Base-by-base conservation (phyloP, 2,888 invertebrate species). In the Orgyia antiqua region DNA sequence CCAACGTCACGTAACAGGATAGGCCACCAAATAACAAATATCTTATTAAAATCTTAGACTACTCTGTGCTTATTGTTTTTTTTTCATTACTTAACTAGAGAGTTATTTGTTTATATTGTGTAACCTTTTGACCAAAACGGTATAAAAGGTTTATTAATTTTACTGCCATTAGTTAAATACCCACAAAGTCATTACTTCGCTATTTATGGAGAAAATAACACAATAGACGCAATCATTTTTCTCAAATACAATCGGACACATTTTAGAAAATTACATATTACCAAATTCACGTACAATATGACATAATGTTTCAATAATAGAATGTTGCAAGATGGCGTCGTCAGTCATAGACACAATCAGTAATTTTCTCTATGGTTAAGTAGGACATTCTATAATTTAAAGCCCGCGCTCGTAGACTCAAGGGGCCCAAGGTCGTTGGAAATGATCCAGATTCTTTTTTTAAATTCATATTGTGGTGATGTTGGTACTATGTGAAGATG, bases 391-490 rank as follows among this genome's bases (percentile, higher is more conserved):
- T 76, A 69, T 74, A 76, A 77, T 70, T 70, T 71, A 66, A 48
- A 51, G 46, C 66, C 54, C 66, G 57, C 65, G 68, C 70, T n/a
- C n/a, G n/a, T n/a, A n/a, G n/a, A n/a, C 60, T 66, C 63, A 70
- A 71, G 64, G 57, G 61, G 72, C 65, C 64, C 84, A 86, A 84
- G 84, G 84, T 79, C 80, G 78, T 73, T 86, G 83, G 80, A 83
- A 67, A 42, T 53, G 73, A 64, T 82, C 82, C 83, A 84, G 68
- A 68, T 68, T 66, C 43, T 56, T 57, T 59, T 58, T 67, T 58
- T 59, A 59, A 63, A 59, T 68, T 65, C 53, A 46, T 51, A 34
- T 45, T 55, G 48, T 47, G 58, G 56, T 45, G 51, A 51, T 60
- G 58, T 64, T 51, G 42, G 55, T 53, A 59, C 51, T 48, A 34